Base-by-base conservation (phyloP, 2,888 invertebrate genomes). In the Trichopoda pennipes region DNA sequence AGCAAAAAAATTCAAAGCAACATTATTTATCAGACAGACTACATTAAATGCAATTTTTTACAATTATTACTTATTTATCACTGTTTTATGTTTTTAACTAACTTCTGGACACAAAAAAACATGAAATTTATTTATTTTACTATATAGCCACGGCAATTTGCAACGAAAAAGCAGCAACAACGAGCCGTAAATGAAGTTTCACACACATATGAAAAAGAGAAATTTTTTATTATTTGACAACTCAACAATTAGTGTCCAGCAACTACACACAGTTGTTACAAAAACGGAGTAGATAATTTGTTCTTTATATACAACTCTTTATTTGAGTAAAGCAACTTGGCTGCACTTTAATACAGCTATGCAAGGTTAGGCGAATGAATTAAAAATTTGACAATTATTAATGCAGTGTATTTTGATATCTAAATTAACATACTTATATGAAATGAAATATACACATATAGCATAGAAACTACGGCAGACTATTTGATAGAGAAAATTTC, bases 101-200 rank as follows among this genome's bases (percentile, higher is more conserved):
- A n/a, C 12, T 38, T 60, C 61, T 55, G 53, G 23, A 61, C 47
- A 28, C 3, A 32, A 66, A 68, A 64, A 73, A 68, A 61, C 44
- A 74, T 64, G 44, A 47, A 64, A 58, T 56, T 32, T 35, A 35
- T 56, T 58, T 49, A 68, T 61, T 53, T 66, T 63, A 44, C 53
- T 56, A 49, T 49, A 21, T 19, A 53, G 23, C 75, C 60, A 68
- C 73, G 61, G 73, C 55, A 38, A 79, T 51, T 68, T 55, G 61
- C 79, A 80, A 66, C 58, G 63, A 75, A 80, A 80, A 80, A 56
- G 53, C 35, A 75, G 69, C 80, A 80, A 80, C 80, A 80, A 75
- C 80, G 75, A 80, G 69, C 80, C 61, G 69, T 63, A 80, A 80
- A 75, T 75, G 80, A 75, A 66, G 53, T 80, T 70, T 80, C 51